Evolutionary conservation across 37 sponge, comb jelly and placozoan genomes (phyloP), one percentile per base, ranked within the genome.

Genomic region (Eunapius fragilis): DNA sequence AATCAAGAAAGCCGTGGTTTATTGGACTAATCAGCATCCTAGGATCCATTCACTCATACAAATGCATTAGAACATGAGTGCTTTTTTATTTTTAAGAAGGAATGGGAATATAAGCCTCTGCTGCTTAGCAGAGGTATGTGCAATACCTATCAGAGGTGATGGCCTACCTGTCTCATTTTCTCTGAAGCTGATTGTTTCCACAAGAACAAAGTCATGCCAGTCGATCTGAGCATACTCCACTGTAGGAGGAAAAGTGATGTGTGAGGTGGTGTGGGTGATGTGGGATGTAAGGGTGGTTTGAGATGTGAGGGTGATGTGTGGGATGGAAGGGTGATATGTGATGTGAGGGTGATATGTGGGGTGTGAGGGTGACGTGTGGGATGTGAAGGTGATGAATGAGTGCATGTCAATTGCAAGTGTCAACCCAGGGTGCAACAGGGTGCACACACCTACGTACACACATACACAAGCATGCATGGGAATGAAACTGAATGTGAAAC

Each of bases 191-290:
- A 98, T 92, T 27, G 98, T 98, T 82, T 98, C 98, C 68, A 94
- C 96, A 35, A 98, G 85, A 33, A 98, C 95, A 88, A 98, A 98
- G 89, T 98, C 98, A 71, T 98, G 98, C 98, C 98, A 98, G 82
- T 94, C 98, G 78, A 98, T 92, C 48, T 89, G 90, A 72, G 98
- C 94, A 80, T 96, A 98, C 87, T 97, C 95, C 77, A 96, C 98
- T 97, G 86, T 10, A 68, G 68, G 27, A 3, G 34, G 22, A 11
- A 67, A 22, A 31, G 74, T 31, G 70, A 81, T 76, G 13, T 24
- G 74, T 32, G 31, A 17, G 6, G 58, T 13, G 58, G 22, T 1
- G 58, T 58, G 58, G 58, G 58, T 58, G 58, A 17, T 58, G 47
- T 45, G 47, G 9, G 47, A 9, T 4, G 4, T 4, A 45, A 11